Evolutionary conservation across 64 coral and sea anemone genomes (phyloP), one percentile per base, ranked within the genome.

Genomic region (Pachyseris speciosa): DNA sequence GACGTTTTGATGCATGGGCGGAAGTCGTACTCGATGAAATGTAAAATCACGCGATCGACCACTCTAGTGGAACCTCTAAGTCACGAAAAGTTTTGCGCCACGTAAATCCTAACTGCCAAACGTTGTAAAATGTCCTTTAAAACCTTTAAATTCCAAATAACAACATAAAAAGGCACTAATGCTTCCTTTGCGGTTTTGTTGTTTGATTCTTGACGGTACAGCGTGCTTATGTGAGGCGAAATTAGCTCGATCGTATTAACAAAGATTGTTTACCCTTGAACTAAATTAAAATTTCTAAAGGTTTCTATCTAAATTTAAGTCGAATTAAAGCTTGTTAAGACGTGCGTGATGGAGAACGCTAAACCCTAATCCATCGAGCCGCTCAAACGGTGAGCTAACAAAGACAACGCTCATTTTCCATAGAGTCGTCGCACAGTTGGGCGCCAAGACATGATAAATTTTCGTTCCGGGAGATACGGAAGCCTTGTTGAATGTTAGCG

Each of bases 61-160:
- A 81, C 11, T 61, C 77, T 33, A 25, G 77, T 27, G 77, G 77
- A 81, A 81, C 52, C 40, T 29, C 19, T 10, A 81, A 81, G 77
- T 81, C 77, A 81, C 77, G 77, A 81, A 81, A 34, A 30, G 12
- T 53, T 61, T 13, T n/a, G n/a, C n/a, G 9, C 55, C 4, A 61
- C 27, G 28, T 4, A 13, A 30, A 26, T 81, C 9, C 16, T 40
- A 25, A 81, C 36, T 60, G 20, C 5, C 2, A 80, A 63, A 61
- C 17, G 19, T 61, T 31, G 5, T 17, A 26, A 81, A 7, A 26
- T 61, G 40, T 2, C 20, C 7, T 13, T 27, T 81, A 61, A 81
- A 71, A 20, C 0, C 2, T 28, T 22, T n/a, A 10, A 39, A 81
- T 39, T 26, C 52, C 26, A 61, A 81, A 63, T 0, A 9, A 42